Base-by-base conservation (phyloP, 1,140 invertebrate species). In the Eupristina koningsbergeri region DNA sequence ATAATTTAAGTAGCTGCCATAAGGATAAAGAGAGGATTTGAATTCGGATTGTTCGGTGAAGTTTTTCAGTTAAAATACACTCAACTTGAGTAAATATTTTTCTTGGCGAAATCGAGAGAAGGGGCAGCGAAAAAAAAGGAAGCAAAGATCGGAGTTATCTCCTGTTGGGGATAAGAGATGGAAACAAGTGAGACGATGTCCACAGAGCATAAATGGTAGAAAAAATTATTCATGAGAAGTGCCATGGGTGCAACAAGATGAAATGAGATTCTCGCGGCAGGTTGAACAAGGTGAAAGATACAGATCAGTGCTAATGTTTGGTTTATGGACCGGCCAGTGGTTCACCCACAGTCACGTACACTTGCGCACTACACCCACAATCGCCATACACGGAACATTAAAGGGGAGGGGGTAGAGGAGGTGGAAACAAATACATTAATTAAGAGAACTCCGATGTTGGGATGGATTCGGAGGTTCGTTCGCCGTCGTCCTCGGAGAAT, bases 191-290 rank as follows among this genome's bases (percentile, higher is more conserved):
- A 64, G 74, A 73, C 29, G 22, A 71, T 79, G 69, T 74, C 39
- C 74, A 76, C 31, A 47, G 53, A 53, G 75, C 75, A 75, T 80
- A 85, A 86, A 86, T 81, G 84, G 79, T 82, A 86, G 80, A 85
- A 85, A 88, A 89, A 87, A 89, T 89, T 89, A 89, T 89, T 89
- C 88, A 89, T 87, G 86, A 87, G 86, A 88, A 86, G 86, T 87
- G 86, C 86, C 86, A 86, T 81, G 81, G 82, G 86, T 84, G 87
- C 88, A 88, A 89, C 86, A 86, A 89, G 86, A 89, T 84, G 88
- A 87, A 85, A 88, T 85, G 87, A 86, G 87, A 89, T 89, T 88
- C 86, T 80, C 76, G 81, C 79, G 84, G 78, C 85, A 86, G 87
- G 83, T 86, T 81, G 85, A 86, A 85, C 83, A 80, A 86, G 84